Evolutionary conservation across 2,797 vertebrate genomes (phyloP).

Genomic region (Falco naumanni): DNA sequence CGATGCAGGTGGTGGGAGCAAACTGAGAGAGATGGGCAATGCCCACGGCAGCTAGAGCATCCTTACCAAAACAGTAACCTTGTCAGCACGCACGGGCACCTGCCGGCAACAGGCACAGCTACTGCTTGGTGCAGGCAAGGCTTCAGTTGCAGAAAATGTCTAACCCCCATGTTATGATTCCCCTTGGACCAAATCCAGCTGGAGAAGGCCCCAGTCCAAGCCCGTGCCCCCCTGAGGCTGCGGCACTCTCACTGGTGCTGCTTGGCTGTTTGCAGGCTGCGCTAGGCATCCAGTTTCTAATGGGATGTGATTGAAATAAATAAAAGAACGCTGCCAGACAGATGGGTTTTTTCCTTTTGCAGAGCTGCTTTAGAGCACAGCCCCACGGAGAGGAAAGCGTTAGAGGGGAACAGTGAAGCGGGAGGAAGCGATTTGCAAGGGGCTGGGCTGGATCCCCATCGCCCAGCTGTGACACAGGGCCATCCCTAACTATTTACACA

Average conservation of each 20-base stretch:
- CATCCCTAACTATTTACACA: background rate
- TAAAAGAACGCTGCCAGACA: background rate
- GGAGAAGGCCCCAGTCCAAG: background rate
- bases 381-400: background rate
- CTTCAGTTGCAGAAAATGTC: background rate
- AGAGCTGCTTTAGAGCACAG: background rate
- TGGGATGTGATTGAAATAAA: background rate
- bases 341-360: background rate
- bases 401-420: rapidly evolving
- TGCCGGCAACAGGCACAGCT: background rate
- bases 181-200: rapidly evolving
- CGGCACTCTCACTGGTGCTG: background rate
- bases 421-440: background rate
- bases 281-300: background rate
- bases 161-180: rapidly evolving
- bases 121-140: background rate
- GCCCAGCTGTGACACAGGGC: background rate
- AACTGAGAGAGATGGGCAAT: rapidly evolving
- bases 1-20: background rate
- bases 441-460: background rate
- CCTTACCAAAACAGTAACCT: background rate
- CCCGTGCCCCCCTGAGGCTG: background rate
- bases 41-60: background rate
- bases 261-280: background rate
- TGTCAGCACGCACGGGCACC: background rate